Evolutionary conservation across 1,140 invertebrate genomes (phyloP).

Genomic region (Ostrea edulis): DNA sequence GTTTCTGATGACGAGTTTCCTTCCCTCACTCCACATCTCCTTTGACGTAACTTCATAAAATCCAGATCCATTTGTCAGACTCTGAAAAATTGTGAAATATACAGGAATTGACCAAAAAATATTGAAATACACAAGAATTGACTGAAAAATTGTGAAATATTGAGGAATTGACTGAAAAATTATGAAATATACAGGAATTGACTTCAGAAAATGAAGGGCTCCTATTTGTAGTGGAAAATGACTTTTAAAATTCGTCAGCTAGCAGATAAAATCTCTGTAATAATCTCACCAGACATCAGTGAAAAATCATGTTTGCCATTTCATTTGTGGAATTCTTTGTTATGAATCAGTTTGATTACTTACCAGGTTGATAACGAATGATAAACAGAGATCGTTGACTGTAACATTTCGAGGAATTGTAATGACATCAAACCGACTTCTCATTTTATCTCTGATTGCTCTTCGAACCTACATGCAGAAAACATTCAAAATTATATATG

Average conservation of each 20-base stretch:
- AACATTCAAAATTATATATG: background rate
- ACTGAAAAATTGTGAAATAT: background rate
- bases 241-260: background rate
- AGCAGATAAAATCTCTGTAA: too few species aligned
- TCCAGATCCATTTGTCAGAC: slow-evolving; percentile 75
- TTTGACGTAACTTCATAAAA: slow-evolving; percentile 71
- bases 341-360: slow-evolving; percentile 35
- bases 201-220: background rate
- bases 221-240: background rate
- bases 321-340: background rate
- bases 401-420: slow-evolving; percentile 75
- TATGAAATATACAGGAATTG: background rate
- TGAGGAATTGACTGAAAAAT: background rate
- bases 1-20: slow-evolving; percentile 71
- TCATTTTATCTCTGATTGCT: slow-evolving; percentile 73
- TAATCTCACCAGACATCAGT: background rate
- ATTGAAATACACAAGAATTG: too few species aligned
- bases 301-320: background rate
- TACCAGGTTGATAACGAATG: slow-evolving; percentile 77
- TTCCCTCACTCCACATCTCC: slow-evolving; percentile 70
- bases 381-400: slow-evolving; percentile 76
- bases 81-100: slow-evolving; percentile 64
- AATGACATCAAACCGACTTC: slow-evolving; percentile 73
- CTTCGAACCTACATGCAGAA: slow-evolving; percentile 63
- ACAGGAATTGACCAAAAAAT: background rate